Percentiles rank a stretch among this genome's conserved stretches.
Conservation (phyloP, 2,113 vertebrate genomes). For the Tympanuchus pallidicinctus region DNA sequence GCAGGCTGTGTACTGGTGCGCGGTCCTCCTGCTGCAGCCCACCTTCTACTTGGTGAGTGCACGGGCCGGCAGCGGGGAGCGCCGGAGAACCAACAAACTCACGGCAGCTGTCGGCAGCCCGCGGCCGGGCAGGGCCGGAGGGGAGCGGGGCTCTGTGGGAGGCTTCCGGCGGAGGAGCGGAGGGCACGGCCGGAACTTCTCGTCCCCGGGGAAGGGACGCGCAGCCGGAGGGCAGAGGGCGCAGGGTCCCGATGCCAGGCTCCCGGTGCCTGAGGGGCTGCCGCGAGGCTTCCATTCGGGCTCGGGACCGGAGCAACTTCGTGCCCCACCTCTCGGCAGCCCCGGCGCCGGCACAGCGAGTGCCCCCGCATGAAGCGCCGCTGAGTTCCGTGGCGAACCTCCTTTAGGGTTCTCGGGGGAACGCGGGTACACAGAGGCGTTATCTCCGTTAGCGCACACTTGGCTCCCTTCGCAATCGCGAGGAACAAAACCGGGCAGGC, state of each 20-base stretch:
- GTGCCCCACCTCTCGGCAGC: neutral
- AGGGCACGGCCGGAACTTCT: slow-evolving; percentile 2
- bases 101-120: neutral
- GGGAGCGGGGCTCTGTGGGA: neutral
- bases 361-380: neutral
- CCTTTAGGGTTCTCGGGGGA: slow-evolving; percentile 2
- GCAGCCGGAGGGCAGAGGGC: neutral
- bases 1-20: slow-evolving; percentile 92
- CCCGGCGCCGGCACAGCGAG: neutral
- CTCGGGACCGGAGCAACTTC: neutral
- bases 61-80: neutral
- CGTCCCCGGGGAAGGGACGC: neutral
- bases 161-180: neutral
- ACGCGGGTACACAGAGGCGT: neutral
- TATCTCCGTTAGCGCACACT: neutral
- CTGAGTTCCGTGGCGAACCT: neutral
- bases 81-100: slow-evolving; percentile 11
- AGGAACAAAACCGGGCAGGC: neutral
- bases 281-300: neutral
- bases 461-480: neutral
- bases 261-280: neutral
- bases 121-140: no score
- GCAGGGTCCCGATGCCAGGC: no score
- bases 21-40: slow-evolving; percentile 91
- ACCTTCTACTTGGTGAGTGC: slow-evolving; percentile 93